Conservation (phyloP, 1,140 invertebrate species). For the Tachypleus tridentatus region DNA sequence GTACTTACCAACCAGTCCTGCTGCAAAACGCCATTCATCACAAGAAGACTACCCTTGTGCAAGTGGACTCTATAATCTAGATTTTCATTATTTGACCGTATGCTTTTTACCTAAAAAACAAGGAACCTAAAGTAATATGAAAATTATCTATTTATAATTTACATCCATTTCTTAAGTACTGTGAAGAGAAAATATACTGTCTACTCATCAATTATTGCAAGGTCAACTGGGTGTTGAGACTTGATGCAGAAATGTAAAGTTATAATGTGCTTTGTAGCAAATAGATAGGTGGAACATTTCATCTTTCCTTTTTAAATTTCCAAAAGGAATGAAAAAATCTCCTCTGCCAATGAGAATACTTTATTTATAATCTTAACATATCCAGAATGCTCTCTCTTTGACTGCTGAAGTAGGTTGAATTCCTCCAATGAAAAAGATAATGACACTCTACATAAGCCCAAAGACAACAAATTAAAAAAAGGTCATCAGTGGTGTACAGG, state of each 20-base stretch:
- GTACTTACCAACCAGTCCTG: slow-evolving; percentile 34
- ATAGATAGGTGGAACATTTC: too few relatives aligned
- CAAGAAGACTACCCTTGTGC: slow-evolving; percentile 33
- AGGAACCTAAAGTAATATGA: background rate
- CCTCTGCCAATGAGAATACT: too few relatives aligned
- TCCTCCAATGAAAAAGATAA: too few relatives aligned
- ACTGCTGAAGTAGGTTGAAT: too few relatives aligned
- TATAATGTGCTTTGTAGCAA: background rate
- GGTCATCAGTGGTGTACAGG: too few relatives aligned
- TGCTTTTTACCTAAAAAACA: background rate
- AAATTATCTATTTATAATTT: background rate
- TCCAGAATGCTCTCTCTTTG: too few relatives aligned
- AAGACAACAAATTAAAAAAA: too few relatives aligned
- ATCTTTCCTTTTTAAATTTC: too few relatives aligned
- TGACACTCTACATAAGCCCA: too few relatives aligned
- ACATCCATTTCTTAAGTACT: background rate
- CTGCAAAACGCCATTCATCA: slow-evolving; percentile 40
- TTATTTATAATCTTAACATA: too few relatives aligned
- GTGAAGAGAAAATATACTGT: background rate
- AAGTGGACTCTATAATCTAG: slow-evolving; percentile 20
- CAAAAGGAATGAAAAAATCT: too few relatives aligned
- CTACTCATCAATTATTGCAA: background rate
- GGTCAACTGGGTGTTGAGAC: background rate
- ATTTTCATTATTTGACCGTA: background rate
- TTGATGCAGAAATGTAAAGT: background rate